phyloP scores from a whole-genome alignment of 2,888 invertebrate species.

The Morpho deidamia region DNA sequence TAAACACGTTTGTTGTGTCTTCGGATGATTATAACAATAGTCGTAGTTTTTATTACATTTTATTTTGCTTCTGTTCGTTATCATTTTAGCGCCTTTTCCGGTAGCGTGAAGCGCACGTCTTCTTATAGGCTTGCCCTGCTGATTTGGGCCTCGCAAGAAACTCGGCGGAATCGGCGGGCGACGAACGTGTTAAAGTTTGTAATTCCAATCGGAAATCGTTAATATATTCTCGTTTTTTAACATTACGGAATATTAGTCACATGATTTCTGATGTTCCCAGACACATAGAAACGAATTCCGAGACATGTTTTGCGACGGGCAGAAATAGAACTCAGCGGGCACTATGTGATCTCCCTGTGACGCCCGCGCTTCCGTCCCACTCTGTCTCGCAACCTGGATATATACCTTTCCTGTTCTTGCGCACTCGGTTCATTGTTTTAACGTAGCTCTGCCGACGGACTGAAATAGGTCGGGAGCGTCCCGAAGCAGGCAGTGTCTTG shows the following conservation, averaged over 20 bases:
- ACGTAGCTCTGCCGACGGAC: conserved; percentile 63
- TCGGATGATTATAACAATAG: no score
- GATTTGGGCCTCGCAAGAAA: no score
- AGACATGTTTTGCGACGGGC: conserved; percentile 75
- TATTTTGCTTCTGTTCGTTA: no score
- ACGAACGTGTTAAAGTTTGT: background rate
- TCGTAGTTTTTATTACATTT: no score
- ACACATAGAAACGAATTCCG: conserved; percentile 76
- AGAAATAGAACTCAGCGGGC: conserved; percentile 74
- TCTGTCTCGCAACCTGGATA: conserved; percentile 48
- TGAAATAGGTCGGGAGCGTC: conserved; percentile 75
- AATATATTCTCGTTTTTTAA: conserved; percentile 26
- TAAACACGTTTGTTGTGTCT: no score
- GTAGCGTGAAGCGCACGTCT: no score
- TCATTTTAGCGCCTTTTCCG: no score
- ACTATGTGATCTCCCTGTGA: conserved; percentile 68
- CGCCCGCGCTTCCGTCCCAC: conserved; percentile 51
- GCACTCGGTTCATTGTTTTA: conserved; percentile 72
- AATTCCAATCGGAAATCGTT: background rate
- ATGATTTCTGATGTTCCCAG: conserved; percentile 72
- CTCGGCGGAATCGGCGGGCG: no score
- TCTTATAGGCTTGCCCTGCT: no score
- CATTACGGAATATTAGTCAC: conserved; percentile 66
- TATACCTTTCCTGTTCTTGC: conserved; percentile 63
- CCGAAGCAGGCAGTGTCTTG: conserved; percentile 66